Base-by-base conservation (phyloP, 2,888 invertebrate genomes). In the Troides helena region DNA sequence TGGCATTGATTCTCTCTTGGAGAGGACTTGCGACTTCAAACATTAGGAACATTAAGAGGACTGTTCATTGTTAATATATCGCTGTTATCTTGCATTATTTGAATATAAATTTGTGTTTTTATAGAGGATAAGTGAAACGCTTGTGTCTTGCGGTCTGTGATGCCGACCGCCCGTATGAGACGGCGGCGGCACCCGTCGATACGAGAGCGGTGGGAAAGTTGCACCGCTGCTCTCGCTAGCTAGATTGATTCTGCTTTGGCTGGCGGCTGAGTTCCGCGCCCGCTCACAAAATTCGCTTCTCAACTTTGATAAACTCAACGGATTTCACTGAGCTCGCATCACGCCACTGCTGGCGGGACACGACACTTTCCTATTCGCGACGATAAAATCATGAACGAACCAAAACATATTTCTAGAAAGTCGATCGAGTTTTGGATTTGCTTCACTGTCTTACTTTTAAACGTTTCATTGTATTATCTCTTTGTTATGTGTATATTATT, bases 171-270 rank as follows among this genome's bases (percentile, higher is more conserved):
- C 78, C 80, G 79, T 77, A 77, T 56, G 78, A 71, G 71, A 75
- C 81, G 80, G 81, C 80, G 80, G 82, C 81, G 77, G 77, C 72
- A 72, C 76, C 73, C 75, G 81, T 78, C 81, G 82, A 84, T 85
- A 86, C 83, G 81, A 86, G 85, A 86, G 81, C 84, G 81, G 72
- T 83, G 88, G 82, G 91, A 91, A 91, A 91, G 91, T 90, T 87
- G 89, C 81, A 76, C 76, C 76, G 84, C 83, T 85, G 84, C 88
- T 90, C 91, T 89, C 86, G 82, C 84, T 81, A 10, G 70, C 77
- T 75, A 80, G 80, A 84, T 85, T 84, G 86, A 85, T 85, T 84
- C 84, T 74, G 81, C 80, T 80, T 77, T 77, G 79, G 76, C 74
- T 68, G 71, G 69, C 78, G 75, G 76, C 74, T 75, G 75, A 72